These are phyloP conservation scores for Musca domestica DNA, from an alignment of 1,140 invertebrate species.

Conservation along the genomic window DNA sequence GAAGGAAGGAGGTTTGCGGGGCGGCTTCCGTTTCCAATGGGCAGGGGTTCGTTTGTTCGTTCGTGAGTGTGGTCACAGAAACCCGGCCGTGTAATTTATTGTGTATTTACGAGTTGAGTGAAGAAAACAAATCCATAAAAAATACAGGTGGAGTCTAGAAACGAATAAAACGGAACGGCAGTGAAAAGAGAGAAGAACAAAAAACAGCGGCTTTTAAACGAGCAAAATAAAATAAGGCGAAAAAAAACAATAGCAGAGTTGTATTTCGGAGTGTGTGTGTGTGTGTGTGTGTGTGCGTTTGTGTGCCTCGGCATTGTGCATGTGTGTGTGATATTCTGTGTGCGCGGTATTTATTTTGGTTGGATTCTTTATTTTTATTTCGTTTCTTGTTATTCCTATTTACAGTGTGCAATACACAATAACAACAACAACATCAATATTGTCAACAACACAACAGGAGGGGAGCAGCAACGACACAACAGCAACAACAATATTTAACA, in stretches of 20 bases:
- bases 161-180: no score
- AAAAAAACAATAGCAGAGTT: constrained; percentile 16
- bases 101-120: constrained; percentile 8
- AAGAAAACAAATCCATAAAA: constrained; percentile 15
- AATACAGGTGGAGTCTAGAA: constrained; percentile 15
- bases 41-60: not conserved
- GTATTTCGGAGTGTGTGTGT: not conserved
- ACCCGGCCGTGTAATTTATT: not conserved
- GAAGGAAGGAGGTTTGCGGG: not conserved
- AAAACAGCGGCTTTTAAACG: not conserved
- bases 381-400: constrained; percentile 1
- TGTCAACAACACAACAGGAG: not conserved
- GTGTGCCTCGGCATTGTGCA: not conserved
- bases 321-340: not conserved
- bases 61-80: no score
- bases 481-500: not conserved
- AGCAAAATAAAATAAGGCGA: constrained; percentile 15
- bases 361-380: constrained; percentile 10
- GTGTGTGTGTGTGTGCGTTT: not conserved
- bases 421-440: no score
- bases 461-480: constrained; percentile 2
- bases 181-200: not conserved
- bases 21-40: not conserved
- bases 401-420: constrained; percentile 15
- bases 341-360: constrained; percentile 10